Evolutionary conservation across 2,888 invertebrate genomes (phyloP).

Genomic region (Heliconius hortense): DNA sequence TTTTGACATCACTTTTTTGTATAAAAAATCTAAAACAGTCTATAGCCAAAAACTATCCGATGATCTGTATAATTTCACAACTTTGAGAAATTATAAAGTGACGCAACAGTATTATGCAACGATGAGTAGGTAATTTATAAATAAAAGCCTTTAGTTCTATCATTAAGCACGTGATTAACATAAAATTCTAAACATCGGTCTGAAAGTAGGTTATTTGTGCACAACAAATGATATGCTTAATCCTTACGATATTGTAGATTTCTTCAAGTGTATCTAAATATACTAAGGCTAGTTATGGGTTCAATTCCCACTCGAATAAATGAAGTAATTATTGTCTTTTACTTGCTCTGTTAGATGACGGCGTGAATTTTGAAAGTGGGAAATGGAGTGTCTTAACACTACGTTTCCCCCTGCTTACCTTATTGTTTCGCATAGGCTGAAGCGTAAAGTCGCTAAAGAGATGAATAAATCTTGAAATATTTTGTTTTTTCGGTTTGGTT

Average conservation of each 20-base stretch:
- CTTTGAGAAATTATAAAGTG: conserved; percentile 2
- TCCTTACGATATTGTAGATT: not conserved
- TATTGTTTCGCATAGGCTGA: too few species aligned
- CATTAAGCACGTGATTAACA: not conserved
- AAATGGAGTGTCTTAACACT: too few species aligned
- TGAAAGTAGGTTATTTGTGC: not conserved
- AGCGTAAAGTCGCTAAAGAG: too few species aligned
- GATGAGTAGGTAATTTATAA: not conserved
- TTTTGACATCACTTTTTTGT: not conserved
- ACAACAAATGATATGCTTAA: not conserved
- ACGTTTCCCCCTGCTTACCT: too few species aligned
- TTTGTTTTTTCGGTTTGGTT: too few species aligned
- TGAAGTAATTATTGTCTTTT: too few species aligned
- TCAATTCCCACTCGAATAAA: too few species aligned
- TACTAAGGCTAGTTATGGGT: too few species aligned
- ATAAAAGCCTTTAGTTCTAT: conserved; percentile 4
- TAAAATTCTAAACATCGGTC: conserved; percentile 1
- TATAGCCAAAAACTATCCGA: conserved; percentile 3
- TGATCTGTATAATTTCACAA: conserved; percentile 11
- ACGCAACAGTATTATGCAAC: conserved; percentile 14
- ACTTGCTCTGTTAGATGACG: too few species aligned
- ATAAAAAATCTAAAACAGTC: not conserved
- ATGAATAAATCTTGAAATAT: too few species aligned
- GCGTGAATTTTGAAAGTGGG: too few species aligned
- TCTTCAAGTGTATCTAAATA: too few species aligned